Base-by-base conservation (phyloP, 2,797 vertebrate genomes). In the Macropus fuliginosus region DNA sequence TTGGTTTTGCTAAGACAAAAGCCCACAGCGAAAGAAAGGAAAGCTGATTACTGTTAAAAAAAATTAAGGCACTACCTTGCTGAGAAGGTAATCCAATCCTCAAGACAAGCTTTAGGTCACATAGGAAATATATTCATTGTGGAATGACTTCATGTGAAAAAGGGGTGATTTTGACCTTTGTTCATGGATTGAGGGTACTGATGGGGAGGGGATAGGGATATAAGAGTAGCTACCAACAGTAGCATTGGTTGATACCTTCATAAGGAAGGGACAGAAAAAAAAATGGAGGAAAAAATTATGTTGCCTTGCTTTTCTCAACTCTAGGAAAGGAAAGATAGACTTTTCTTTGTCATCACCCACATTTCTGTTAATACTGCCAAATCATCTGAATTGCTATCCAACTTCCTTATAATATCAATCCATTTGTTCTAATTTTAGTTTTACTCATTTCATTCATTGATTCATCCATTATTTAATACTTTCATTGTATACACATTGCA, bases 51-150 rank as follows among this genome's bases (percentile, higher is more conserved):
- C 74, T 50, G 74, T 46, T 50, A 11, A 87, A 46, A 46, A 66
- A 34, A 92, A 94, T 92, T 4, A 56, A 92, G 89, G 54, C 91
- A 90, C 91, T 21, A 1, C 1, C 93, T 97, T 55, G 93, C 50
- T 74, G 40, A 92, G 96, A 93, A 96, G 34, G 57, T 92, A 94
- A 94, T 95, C 14, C 34, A 74, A 9, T 95, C 93, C n/a, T 55
- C 91, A 56, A 54, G 52, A 46, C 4, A 93, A 66, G 89, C 5
- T 2, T 56, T 94, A 66, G 74, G 87, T 66, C 54, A 89, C 50
- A 66, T 95, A 62, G n/a, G 46, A 66, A 56, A 89, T n/a, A 74
- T 31, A 10, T 34, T 94, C 12, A 59, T 94, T 62, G 55, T 31
- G 40, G 59, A 89, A 90, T 54, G 40, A 0, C 4, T 54, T 28